Percentiles rank a stretch among this genome's conserved stretches.
Evolutionary conservation across 2,113 vertebrate species (phyloP).

Genomic region (Orthochromis malagaraziensis): DNA sequence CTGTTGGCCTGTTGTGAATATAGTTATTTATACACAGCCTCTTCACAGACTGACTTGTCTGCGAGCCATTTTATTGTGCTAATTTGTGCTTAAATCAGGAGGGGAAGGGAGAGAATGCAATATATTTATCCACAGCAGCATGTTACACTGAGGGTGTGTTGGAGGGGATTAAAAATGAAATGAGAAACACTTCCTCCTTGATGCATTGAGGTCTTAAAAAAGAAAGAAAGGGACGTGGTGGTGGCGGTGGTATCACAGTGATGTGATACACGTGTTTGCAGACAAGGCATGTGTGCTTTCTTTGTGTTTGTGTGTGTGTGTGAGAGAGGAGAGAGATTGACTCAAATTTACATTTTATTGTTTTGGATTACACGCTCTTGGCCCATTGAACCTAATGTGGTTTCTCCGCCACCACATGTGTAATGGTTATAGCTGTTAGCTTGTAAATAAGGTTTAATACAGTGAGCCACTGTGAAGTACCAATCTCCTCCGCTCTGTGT

Average conservation of each 20-base stretch:
- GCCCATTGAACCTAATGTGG: conserved; percentile 53
- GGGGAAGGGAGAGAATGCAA: background rate
- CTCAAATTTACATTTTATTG: conserved; percentile 54
- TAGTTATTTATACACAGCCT: background rate
- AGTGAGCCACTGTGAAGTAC: conserved; percentile 33
- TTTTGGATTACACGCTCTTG: conserved; percentile 49
- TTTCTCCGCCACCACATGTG: conserved; percentile 24
- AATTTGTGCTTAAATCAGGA: conserved; percentile 24
- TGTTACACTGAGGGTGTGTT: background rate
- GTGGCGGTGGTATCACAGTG: conserved; percentile 4
- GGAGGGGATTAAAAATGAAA: conserved; percentile 60
- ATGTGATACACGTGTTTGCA: conserved; percentile 44
- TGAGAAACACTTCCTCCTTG: conserved; percentile 51
- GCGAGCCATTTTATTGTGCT: conserved; percentile 32
- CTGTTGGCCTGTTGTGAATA: background rate
- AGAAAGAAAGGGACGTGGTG: background rate
- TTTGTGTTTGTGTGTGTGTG: background rate
- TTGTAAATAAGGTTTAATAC: conserved; percentile 65
- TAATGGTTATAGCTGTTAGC: conserved; percentile 52
- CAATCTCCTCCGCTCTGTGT: background rate
- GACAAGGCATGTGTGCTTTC: conserved; percentile 8
- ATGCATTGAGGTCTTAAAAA: conserved; percentile 50
- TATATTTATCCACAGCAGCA: conserved; percentile 49
- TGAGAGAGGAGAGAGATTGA: background rate
- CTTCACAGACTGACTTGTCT: background rate